Evolutionary conservation across 2,888 invertebrate species (phyloP).

Genomic region (Dascillus cervinus): DNA sequence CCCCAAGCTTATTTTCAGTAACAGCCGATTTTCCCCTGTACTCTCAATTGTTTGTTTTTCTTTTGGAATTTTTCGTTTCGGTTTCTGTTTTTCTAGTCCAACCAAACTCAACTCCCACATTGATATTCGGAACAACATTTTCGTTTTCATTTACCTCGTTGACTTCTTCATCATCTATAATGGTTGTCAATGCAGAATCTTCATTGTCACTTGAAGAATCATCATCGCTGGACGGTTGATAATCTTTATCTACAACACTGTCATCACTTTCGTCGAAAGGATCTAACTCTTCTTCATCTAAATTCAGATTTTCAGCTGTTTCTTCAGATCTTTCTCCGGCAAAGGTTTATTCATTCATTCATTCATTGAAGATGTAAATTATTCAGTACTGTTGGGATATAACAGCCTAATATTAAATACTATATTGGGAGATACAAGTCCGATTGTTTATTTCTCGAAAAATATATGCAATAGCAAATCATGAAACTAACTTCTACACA

Average conservation of each 20-base stretch:
- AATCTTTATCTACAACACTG: constrained; percentile 3
- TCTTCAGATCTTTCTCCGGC: constrained; percentile 3
- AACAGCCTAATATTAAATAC: too few relatives aligned
- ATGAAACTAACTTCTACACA: too few relatives aligned
- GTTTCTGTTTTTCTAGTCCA: constrained; percentile 1
- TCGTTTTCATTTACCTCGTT: constrained; percentile 2
- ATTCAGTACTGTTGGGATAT: too few relatives aligned
- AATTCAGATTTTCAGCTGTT: constrained; percentile 1
- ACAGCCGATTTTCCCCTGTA: too few relatives aligned
- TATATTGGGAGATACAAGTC: too few relatives aligned
- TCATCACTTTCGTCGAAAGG: constrained; percentile 4
- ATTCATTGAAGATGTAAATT: too few relatives aligned
- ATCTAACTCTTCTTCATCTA: constrained; percentile 2
- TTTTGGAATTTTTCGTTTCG: constrained; percentile 4
- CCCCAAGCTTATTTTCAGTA: too few relatives aligned
- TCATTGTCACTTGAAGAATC: constrained; percentile 1
- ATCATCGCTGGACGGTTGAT: not conserved
- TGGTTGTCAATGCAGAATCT: constrained; percentile 3
- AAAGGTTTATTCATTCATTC: constrained; percentile 3
- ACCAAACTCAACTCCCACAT: not conserved
- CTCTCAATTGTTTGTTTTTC: constrained; percentile 2
- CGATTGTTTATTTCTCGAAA: too few relatives aligned
- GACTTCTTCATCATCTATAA: constrained; percentile 5
- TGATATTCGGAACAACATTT: not conserved
- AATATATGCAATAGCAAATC: too few relatives aligned